These are phyloP conservation scores for Poecilia picta DNA, from an alignment of 2,797 vertebrate species.

Conservation along the genomic window DNA sequence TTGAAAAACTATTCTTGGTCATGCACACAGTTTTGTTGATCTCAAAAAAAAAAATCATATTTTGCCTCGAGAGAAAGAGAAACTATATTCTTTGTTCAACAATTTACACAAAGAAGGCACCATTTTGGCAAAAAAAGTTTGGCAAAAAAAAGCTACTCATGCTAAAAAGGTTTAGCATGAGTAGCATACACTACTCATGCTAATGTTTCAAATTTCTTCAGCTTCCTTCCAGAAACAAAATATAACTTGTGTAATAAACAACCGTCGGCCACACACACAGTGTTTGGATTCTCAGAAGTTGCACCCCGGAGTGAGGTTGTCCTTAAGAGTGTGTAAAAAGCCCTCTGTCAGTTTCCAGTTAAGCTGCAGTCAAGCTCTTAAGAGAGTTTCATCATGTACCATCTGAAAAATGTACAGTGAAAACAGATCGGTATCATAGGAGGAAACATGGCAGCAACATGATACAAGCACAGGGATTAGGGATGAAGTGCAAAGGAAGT, in stretches of 20 bases:
- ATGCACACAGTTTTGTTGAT: not conserved
- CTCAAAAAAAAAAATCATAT: not conserved
- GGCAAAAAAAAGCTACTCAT: too few species aligned
- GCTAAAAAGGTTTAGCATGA: too few species aligned
- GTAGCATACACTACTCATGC: too few species aligned
- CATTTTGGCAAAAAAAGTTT: not conserved
- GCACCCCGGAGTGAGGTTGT: conserved; percentile 33
- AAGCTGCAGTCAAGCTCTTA: conserved; percentile 16
- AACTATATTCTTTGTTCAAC: not conserved
- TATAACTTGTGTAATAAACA: conserved; percentile 11
- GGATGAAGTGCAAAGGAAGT: conserved; percentile 33
- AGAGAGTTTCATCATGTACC: conserved; percentile 28
- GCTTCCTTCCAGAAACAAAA: not conserved
- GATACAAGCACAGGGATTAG: conserved; percentile 41
- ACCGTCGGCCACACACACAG: conserved; percentile 12
- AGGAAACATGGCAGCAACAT: conserved; percentile 34
- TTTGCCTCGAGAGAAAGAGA: not conserved
- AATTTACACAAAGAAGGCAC: not conserved
- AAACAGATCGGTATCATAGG: conserved; percentile 41
- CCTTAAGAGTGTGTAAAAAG: conserved; percentile 51
- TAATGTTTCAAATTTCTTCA: not conserved
- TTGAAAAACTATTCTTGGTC: not conserved
- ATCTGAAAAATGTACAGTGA: conserved; percentile 31
- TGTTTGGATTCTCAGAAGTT: conserved; percentile 30
- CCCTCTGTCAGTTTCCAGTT: conserved; percentile 31